A percentile compares a stretch with the other conserved stretches of the same genome.
phyloP scores from a whole-genome alignment of 2,797 vertebrate species.

The Hydrocynus forskahlii region DNA sequence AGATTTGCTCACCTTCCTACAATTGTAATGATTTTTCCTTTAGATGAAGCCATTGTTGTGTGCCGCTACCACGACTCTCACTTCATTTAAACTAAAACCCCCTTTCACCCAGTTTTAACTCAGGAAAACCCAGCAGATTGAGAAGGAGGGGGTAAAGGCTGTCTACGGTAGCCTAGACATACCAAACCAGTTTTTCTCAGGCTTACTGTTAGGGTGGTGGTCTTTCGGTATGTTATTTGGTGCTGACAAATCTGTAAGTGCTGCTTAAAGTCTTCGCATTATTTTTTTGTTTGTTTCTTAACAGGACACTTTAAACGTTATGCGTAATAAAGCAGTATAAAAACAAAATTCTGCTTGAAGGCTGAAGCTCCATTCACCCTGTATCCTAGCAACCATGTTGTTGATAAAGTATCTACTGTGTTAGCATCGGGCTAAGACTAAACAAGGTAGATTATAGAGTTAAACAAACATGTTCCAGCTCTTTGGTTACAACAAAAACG shows the following conservation, averaged over 20 bases:
- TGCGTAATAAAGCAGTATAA: background rate
- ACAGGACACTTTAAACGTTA: background rate
- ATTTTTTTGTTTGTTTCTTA: no score
- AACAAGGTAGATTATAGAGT: background rate
- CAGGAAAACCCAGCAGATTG: background rate
- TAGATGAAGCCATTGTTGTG: slow-evolving; percentile 61
- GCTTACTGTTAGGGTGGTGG: background rate
- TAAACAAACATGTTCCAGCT: background rate
- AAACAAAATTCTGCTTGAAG: no score
- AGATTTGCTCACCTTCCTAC: slow-evolving; percentile 76
- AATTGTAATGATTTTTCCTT: slow-evolving; percentile 70
- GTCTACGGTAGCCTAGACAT: slow-evolving; percentile 31
- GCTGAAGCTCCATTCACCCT: background rate
- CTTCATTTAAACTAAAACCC: background rate
- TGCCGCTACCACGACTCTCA: background rate
- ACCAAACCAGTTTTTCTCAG: background rate
- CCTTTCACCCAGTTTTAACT: background rate
- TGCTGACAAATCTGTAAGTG: background rate
- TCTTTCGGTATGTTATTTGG: background rate
- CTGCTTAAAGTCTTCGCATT: background rate
- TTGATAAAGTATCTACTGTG: background rate
- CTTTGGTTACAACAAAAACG: background rate
- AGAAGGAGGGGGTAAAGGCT: background rate
- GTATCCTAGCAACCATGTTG: slow-evolving; percentile 73
- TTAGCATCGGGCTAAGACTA: background rate